Evolutionary conservation across 1,140 invertebrate species (phyloP).

Genomic region (Reticulitermes speratus): DNA sequence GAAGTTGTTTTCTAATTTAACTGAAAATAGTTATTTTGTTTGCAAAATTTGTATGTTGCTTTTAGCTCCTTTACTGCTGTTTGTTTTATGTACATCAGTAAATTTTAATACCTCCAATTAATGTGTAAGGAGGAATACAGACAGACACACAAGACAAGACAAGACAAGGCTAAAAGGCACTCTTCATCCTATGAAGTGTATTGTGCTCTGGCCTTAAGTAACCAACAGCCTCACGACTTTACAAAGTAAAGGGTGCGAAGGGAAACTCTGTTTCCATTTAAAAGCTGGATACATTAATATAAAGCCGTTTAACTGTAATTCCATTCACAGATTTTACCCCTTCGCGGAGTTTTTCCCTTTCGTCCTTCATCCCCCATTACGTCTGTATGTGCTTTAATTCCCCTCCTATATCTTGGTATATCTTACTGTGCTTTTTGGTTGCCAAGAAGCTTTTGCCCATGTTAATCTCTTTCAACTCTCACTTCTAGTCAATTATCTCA

Average conservation of each 20-base stretch:
- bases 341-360: neutral
- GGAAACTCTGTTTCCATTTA: neutral
- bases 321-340: constrained; percentile 17
- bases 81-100: too few relatives aligned
- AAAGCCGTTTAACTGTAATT: constrained; percentile 16
- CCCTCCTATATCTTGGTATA: neutral
- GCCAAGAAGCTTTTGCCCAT: neutral
- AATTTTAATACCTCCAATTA: too few relatives aligned
- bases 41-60: too few relatives aligned
- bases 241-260: neutral
- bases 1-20: too few relatives aligned
- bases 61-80: too few relatives aligned
- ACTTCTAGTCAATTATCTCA: constrained; percentile 6
- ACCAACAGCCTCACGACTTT: too few relatives aligned
- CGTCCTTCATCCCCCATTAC: neutral
- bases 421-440: constrained; percentile 5
- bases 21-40: too few relatives aligned
- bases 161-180: too few relatives aligned
- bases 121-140: too few relatives aligned
- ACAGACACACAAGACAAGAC: too few relatives aligned
- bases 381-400: neutral
- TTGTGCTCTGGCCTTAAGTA: too few relatives aligned
- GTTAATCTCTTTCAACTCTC: neutral
- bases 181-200: too few relatives aligned
- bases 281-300: constrained; percentile 9